Evolutionary conservation across 2,888 invertebrate species (phyloP).

Genomic region (Melipona beecheii): DNA sequence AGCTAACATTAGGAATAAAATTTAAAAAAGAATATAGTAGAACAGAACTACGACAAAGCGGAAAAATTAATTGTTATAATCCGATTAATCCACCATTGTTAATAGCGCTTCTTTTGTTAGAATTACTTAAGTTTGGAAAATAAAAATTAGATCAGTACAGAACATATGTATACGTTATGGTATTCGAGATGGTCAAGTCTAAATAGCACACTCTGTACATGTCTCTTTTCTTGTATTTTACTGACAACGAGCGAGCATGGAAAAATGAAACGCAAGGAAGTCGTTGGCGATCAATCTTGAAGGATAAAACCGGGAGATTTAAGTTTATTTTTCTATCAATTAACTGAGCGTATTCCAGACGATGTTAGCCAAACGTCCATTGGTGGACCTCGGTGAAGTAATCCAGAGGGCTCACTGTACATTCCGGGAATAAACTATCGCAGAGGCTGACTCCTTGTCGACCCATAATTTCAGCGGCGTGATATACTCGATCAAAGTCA

Average conservation of each 20-base stretch:
- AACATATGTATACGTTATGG: no score
- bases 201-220: background rate
- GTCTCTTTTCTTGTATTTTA: background rate
- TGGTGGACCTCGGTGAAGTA: conserved; percentile 77
- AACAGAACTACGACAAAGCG: no score
- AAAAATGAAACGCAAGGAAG: background rate
- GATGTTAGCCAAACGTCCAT: conserved; percentile 24
- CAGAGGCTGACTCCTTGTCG: conserved; percentile 70
- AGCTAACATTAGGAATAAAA: no score
- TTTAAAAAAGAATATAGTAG: no score
- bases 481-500: conserved; percentile 77
- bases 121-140: no score
- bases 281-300: background rate
- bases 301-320: background rate
- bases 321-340: conserved; percentile 13
- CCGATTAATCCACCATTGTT: no score
- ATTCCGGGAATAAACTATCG: conserved; percentile 75
- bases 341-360: background rate
- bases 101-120: no score
- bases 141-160: no score
- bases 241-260: background rate
- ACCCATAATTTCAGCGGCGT: conserved; percentile 77
- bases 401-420: conserved; percentile 74
- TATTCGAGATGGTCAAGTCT: no score
- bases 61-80: no score